Evolutionary conservation across 2,113 vertebrate species (phyloP).

Genomic region (Epinephelus moara): DNA sequence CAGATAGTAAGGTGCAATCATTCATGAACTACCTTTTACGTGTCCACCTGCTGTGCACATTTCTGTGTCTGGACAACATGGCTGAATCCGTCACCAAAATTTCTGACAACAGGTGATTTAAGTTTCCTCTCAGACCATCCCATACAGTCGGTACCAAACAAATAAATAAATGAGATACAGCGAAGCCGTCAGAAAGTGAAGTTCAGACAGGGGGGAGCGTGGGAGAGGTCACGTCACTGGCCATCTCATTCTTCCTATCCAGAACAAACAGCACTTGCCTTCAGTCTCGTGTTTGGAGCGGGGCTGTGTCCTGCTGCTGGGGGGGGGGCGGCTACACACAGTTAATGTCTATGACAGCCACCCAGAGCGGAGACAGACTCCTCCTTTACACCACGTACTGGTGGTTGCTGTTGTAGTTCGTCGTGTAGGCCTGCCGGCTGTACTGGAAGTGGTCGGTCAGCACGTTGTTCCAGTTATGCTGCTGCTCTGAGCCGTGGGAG

Average conservation of each 20-base stretch:
- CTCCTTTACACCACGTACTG: conserved; percentile 91
- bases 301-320: conserved; percentile 17
- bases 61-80: background rate
- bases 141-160: conserved; percentile 21
- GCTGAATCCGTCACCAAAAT: background rate
- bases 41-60: background rate
- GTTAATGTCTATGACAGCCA: conserved; percentile 64
- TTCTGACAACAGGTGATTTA: conserved; percentile 11
- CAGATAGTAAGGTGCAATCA: conserved; percentile 19
- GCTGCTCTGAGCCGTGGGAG: conserved; percentile 85
- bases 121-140: background rate
- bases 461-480: conserved; percentile 86
- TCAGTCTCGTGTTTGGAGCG: conserved; percentile 47
- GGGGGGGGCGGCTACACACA: conserved; percentile 46
- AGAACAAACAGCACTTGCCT: conserved; percentile 58
- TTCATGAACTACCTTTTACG: background rate
- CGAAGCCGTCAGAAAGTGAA: conserved; percentile 37
- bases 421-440: conserved; percentile 86
- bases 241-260: conserved; percentile 37
- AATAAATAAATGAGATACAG: conserved; percentile 55
- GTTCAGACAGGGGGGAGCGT: conserved; percentile 44
- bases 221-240: conserved; percentile 46
- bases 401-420: conserved; percentile 81
- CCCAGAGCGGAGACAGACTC: conserved; percentile 12
- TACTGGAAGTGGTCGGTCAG: conserved; percentile 94